Evolutionary conservation across 2,888 invertebrate species (phyloP).

Genomic region (Chesias legatella): DNA sequence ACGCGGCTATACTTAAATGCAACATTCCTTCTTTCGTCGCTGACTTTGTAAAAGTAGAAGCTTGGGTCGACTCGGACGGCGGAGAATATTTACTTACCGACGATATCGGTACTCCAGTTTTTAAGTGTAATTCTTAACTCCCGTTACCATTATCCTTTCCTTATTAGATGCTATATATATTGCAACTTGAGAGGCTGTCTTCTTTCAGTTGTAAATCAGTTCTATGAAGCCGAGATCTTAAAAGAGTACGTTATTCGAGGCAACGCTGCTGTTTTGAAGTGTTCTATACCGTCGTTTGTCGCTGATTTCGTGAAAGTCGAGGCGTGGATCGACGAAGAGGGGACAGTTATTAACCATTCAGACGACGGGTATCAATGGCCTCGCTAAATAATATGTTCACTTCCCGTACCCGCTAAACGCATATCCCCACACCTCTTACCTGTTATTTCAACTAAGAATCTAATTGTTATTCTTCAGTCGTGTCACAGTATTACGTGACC

Average conservation of each 20-base stretch:
- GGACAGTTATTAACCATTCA: constrained; percentile 84
- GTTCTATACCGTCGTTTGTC: constrained; percentile 94
- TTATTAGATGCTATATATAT: constrained; percentile 5
- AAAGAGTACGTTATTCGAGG: constrained; percentile 95
- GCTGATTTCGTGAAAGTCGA: constrained; percentile 95
- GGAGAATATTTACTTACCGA: constrained; percentile 85
- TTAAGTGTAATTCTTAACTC: constrained; percentile 23
- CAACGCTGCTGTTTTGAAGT: constrained; percentile 92
- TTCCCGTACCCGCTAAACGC: constrained; percentile 45
- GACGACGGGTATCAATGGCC: constrained; percentile 82
- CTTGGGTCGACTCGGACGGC: constrained; percentile 86
- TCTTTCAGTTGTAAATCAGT: constrained; percentile 86
- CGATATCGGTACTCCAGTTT: constrained; percentile 84
- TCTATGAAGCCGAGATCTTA: constrained; percentile 93
- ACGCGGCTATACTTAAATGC: constrained; percentile 92
- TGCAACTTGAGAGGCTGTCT: constrained; percentile 10
- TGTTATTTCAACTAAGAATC: constrained; percentile 44
- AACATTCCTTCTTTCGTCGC: constrained; percentile 94
- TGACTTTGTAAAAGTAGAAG: constrained; percentile 94
- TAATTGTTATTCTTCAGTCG: constrained; percentile 84
- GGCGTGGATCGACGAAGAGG: constrained; percentile 87
- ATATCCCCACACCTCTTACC: constrained; percentile 51
- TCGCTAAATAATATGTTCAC: constrained; percentile 47
- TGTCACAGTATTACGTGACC: constrained; percentile 93
- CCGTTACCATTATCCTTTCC: constrained; percentile 23